Conservation (phyloP, 2,113 vertebrate species). For the Carlito syrichta region DNA sequence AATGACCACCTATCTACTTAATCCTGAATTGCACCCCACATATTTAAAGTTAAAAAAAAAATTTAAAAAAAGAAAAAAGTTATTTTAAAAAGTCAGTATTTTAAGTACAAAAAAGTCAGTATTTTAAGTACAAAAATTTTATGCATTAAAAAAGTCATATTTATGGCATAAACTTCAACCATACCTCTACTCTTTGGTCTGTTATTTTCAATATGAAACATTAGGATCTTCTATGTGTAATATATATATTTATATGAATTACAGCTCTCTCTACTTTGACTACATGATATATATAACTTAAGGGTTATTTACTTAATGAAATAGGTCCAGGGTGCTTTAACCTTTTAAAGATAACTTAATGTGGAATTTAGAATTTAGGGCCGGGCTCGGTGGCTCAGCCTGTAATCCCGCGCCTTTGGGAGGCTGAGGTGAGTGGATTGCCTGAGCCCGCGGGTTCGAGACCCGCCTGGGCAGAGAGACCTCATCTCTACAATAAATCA, state of each 20-base stretch:
- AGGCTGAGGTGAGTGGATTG: too few species aligned
- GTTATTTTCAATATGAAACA: background rate
- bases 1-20: too few species aligned
- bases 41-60: too few species aligned
- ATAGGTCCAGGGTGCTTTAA: background rate
- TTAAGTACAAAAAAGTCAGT: too few species aligned
- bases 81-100: too few species aligned
- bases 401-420: too few species aligned
- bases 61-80: too few species aligned
- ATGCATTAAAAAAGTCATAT: background rate
- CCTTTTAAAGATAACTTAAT: background rate
- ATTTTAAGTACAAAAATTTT: background rate
- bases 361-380: background rate
- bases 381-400: too few species aligned
- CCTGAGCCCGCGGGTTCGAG: too few species aligned
- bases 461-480: too few species aligned
- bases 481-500: too few species aligned
- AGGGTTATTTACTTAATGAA: constrained; percentile 2
- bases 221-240: background rate
- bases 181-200: background rate
- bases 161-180: background rate
- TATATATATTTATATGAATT: background rate
- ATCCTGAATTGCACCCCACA: too few species aligned
- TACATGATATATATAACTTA: background rate
- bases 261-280: background rate